Evolutionary conservation across 2,888 invertebrate genomes (phyloP), one percentile per base, ranked within the genome.

Genomic region (Ophioninae sp.): DNA sequence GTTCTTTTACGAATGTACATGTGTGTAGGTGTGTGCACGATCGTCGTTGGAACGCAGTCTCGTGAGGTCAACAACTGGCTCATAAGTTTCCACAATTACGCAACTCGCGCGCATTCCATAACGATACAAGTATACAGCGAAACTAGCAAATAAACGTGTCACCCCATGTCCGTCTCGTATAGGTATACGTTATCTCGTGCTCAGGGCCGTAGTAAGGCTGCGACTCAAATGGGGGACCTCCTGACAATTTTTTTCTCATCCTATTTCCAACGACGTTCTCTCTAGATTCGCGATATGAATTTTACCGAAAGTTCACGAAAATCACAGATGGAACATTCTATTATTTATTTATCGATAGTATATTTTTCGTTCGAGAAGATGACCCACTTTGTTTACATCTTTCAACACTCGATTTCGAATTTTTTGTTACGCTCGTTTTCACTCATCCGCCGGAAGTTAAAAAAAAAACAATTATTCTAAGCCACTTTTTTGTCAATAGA

Each of bases 1-100:
- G 37, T 7, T 23, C 20, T 50, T 10, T 10, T 50, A 50, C 50
- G 17, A 20, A 41, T 41, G 30, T 39, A 57, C 50, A 5, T 10
- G 50, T 17, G 41, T 1, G 41, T 50, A 17, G 50, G 50, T 50
- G 50, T 50, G 13, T 13, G 50, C 50, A 50, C 17, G 17, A 13
- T 50, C 44, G 50, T 30, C 50, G 50, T 44, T 21, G 8, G 7
- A 73, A 23, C n/a, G 20, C 20, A 6, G 30, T 10, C 23, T 30
- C 57, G 20, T 50, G 50, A 70, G 83, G 65, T 81, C 78, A 78
- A 80, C 81, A 78, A 77, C 74, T 80, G 69, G 30, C 74, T 44
- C 62, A 79, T 64, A 59, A 68, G 21, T 64, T 70, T 74, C 78
- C 64, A 78, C 62, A 84, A 74, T 84, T 78, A 81, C 70, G 83